Evolutionary conservation across 2,888 invertebrate genomes (phyloP).

Genomic region (Eulithis prunata): DNA sequence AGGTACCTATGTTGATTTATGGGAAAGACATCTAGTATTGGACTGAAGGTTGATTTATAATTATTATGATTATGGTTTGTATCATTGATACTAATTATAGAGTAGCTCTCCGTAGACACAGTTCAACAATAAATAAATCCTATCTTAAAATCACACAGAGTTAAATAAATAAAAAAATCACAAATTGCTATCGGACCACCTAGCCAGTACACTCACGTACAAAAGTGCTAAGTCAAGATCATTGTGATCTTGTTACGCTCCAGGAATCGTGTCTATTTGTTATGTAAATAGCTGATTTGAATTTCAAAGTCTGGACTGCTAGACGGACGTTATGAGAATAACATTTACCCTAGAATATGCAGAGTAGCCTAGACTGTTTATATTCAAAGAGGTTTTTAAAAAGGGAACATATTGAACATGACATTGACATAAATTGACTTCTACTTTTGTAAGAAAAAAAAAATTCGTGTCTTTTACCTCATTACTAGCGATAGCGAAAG

Average conservation of each 20-base stretch:
- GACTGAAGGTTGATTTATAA: too few species aligned
- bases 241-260: constrained; percentile 16
- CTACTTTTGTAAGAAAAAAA: too few species aligned
- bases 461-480: too few species aligned
- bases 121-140: too few species aligned
- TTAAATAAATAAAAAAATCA: too few species aligned
- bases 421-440: too few species aligned
- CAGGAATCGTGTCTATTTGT: constrained; percentile 22
- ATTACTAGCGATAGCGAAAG: neutral
- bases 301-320: constrained; percentile 38
- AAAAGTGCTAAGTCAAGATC: constrained; percentile 36
- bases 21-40: too few species aligned
- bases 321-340: constrained; percentile 16
- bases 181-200: constrained; percentile 51
- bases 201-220: constrained; percentile 41
- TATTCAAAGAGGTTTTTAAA: neutral
- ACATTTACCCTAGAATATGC: neutral
- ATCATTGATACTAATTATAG: too few species aligned
- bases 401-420: neutral
- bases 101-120: too few species aligned
- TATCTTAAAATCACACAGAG: too few species aligned
- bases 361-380: neutral
- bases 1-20: too few species aligned
- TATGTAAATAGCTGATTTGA: constrained; percentile 41
- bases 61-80: too few species aligned